phyloP scores from a whole-genome alignment of 2,113 vertebrate genomes.

The Colaptes auratus region DNA sequence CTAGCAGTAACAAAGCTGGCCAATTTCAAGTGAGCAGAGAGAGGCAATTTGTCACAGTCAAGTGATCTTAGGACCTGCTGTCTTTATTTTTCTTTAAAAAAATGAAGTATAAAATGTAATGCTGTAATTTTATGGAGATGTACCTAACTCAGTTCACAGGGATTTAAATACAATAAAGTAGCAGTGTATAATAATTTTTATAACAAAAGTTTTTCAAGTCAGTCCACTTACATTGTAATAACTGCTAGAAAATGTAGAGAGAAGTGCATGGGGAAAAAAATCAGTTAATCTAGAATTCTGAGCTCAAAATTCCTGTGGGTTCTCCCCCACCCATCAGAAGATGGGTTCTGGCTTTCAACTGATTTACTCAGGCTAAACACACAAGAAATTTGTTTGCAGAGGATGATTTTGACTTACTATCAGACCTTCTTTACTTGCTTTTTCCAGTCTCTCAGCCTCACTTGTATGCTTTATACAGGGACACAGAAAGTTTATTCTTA shows the following conservation, averaged over 20 bases:
- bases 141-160: slow-evolving; percentile 23
- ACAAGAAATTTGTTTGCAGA: neutral
- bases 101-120: slow-evolving; percentile 41
- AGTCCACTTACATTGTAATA: neutral
- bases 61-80: slow-evolving; percentile 54
- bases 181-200: neutral
- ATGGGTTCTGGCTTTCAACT: neutral
- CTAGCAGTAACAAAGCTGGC: slow-evolving; percentile 45
- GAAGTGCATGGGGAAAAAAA: neutral
- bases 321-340: neutral
- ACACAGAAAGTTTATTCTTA: neutral
- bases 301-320: neutral
- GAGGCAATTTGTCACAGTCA: slow-evolving; percentile 61
- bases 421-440: neutral
- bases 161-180: slow-evolving; percentile 32
- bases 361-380: neutral
- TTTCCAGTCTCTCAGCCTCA: neutral
- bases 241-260: neutral
- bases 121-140: slow-evolving; percentile 54
- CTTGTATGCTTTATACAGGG: neutral
- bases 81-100: neutral
- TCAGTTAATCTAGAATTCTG: neutral
- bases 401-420: neutral
- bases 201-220: neutral
- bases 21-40: slow-evolving; percentile 51